These are phyloP conservation scores for Myotis yumanensis DNA, from an alignment of 2,113 vertebrate species.

Conservation along the genomic window DNA sequence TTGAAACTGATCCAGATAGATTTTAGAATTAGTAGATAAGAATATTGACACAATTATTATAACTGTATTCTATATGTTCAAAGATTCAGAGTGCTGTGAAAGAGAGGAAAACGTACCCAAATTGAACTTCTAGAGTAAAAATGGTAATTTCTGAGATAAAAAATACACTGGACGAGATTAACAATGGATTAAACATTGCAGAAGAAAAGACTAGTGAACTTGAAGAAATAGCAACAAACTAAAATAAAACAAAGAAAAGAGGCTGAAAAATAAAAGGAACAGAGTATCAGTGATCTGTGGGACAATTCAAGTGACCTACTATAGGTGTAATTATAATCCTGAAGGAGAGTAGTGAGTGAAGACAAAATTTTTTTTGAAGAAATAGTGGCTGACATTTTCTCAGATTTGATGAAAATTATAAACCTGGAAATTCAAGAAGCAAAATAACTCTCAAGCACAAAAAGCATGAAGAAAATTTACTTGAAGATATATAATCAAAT, in stretches of 20 bases:
- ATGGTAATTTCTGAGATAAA: neutral
- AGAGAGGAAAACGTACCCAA: neutral
- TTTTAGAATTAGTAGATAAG: conserved; percentile 9
- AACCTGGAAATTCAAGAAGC: neutral
- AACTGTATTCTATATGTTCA: neutral
- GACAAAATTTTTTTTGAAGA: neutral
- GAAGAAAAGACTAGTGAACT: neutral
- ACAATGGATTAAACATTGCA: neutral
- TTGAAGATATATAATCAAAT: neutral
- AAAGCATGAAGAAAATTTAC: neutral
- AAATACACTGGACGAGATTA: neutral
- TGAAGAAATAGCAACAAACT: neutral
- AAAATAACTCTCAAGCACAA: neutral
- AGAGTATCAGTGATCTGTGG: neutral
- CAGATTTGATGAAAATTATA: neutral
- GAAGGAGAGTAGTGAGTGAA: neutral
- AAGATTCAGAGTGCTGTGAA: neutral
- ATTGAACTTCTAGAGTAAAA: neutral
- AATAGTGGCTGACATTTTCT: conserved; percentile 16
- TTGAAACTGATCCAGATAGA: neutral
- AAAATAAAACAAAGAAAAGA: neutral
- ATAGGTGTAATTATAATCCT: neutral
- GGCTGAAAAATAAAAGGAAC: neutral
- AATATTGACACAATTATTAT: neutral
- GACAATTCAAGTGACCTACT: neutral